Conservation (phyloP, 2,888 invertebrate species). For the Steinernema hermaphroditum region DNA sequence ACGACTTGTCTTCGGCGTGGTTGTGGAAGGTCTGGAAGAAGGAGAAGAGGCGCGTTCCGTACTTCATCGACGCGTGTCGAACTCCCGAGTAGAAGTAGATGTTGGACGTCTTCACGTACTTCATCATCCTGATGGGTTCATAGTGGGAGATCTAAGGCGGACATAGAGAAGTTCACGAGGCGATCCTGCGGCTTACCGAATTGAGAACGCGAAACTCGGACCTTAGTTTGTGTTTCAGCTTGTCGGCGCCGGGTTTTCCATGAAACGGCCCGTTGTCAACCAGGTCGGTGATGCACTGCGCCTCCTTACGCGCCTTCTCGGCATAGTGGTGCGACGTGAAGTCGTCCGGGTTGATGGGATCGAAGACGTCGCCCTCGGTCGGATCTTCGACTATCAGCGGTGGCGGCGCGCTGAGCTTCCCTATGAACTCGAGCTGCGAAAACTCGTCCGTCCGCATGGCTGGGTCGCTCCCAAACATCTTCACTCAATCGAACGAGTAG, state of each 20-base stretch:
- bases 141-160: slow-evolving; percentile 8
- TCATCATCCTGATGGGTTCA: not conserved
- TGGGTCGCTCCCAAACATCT: not conserved
- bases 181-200: not conserved
- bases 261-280: not conserved
- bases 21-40: slow-evolving; percentile 36
- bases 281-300: slow-evolving; percentile 3
- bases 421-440: not conserved
- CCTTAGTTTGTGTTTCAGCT: not conserved
- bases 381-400: not conserved
- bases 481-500: not conserved
- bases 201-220: slow-evolving; percentile 17
- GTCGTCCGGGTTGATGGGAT: slow-evolving; percentile 2
- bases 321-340: not conserved
- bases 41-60: not conserved
- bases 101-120: slow-evolving; percentile 20
- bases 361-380: not conserved
- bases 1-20: slow-evolving; percentile 6
- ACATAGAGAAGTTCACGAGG: not conserved
- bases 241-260: slow-evolving; percentile 16
- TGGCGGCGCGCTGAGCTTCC: not conserved
- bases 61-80: slow-evolving; percentile 40
- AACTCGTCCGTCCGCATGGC: not conserved
- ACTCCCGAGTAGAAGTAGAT: slow-evolving; percentile 21
- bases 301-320: not conserved